These are phyloP conservation scores for Mareca strepera DNA, from an alignment of 2,797 vertebrate species.

Conservation along the genomic window DNA sequence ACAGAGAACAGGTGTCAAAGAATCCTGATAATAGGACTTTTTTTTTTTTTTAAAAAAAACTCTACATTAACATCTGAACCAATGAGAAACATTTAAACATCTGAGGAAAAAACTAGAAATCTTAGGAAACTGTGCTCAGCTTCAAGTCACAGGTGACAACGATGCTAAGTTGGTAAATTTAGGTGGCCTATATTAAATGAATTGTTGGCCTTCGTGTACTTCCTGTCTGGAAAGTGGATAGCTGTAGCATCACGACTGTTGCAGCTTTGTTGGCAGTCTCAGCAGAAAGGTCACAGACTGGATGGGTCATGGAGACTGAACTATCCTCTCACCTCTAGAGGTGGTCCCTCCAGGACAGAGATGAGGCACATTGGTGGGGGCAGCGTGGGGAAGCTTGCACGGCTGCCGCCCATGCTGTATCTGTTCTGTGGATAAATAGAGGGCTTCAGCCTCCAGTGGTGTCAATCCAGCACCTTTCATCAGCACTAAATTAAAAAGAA, in stretches of 20 bases:
- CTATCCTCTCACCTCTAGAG: slow-evolving; percentile 80
- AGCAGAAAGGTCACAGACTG: slow-evolving; percentile 73
- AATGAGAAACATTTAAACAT: background rate
- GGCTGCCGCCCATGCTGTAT: slow-evolving; percentile 77
- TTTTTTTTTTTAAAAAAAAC: background rate
- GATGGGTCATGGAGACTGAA: slow-evolving; percentile 72
- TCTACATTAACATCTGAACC: background rate
- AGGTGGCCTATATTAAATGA: background rate
- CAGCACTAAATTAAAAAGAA: slow-evolving; percentile 79
- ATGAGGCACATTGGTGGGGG: slow-evolving; percentile 78
- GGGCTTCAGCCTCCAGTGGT: slow-evolving; percentile 77
- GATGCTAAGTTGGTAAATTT: background rate
- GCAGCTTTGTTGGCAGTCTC: slow-evolving; percentile 62
- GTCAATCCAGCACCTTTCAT: slow-evolving; percentile 78
- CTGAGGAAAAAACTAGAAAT: background rate
- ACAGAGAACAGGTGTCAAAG: background rate
- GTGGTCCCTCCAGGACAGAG: slow-evolving; percentile 78
- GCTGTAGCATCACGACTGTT: slow-evolving; percentile 26
- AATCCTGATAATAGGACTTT: background rate
- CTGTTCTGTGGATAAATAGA: slow-evolving; percentile 78
- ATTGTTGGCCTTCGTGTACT: background rate
- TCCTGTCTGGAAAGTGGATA: slow-evolving; percentile 13
- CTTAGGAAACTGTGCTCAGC: background rate
- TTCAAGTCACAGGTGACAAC: background rate
- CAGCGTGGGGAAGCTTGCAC: slow-evolving; percentile 77